phyloP scores from a whole-genome alignment of 2,797 vertebrate genomes.

The Enteromius thamalakanensis region DNA sequence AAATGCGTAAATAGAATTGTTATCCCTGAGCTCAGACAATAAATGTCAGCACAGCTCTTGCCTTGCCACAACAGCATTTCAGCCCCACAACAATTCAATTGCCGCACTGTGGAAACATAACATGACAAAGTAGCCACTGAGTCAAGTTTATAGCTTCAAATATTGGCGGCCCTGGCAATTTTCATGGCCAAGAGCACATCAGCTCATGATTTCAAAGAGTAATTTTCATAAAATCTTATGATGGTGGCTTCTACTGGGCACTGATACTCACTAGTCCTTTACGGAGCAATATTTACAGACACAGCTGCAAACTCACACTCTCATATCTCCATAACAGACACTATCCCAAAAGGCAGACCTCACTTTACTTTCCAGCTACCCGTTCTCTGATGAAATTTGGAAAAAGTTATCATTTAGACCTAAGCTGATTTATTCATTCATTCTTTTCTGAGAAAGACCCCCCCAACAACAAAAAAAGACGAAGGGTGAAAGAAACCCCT shows the following conservation, averaged over 20 bases:
- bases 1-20: constrained; percentile 44
- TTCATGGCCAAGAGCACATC: constrained; percentile 49
- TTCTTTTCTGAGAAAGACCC: constrained; percentile 1
- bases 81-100: constrained; percentile 42
- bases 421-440: constrained; percentile 25
- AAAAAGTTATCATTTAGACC: constrained; percentile 26
- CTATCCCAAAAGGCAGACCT: background rate
- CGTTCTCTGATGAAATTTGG: background rate
- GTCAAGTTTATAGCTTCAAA: constrained; percentile 59
- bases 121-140: constrained; percentile 56
- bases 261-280: constrained; percentile 45
- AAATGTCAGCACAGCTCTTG: constrained; percentile 48
- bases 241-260: constrained; percentile 30
- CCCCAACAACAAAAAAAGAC: background rate
- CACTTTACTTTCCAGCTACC: background rate
- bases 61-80: constrained; percentile 37
- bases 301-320: constrained; percentile 1
- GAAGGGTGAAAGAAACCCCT: constrained; percentile 18
- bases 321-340: constrained; percentile 15
- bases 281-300: constrained; percentile 47
- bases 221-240: constrained; percentile 55
- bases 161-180: constrained; percentile 44
- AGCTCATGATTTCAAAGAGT: constrained; percentile 53
- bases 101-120: constrained; percentile 49
- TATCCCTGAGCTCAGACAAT: constrained; percentile 47